Evolutionary conservation across 2,113 vertebrate species (phyloP).

Genomic region (Mustela nigripes): DNA sequence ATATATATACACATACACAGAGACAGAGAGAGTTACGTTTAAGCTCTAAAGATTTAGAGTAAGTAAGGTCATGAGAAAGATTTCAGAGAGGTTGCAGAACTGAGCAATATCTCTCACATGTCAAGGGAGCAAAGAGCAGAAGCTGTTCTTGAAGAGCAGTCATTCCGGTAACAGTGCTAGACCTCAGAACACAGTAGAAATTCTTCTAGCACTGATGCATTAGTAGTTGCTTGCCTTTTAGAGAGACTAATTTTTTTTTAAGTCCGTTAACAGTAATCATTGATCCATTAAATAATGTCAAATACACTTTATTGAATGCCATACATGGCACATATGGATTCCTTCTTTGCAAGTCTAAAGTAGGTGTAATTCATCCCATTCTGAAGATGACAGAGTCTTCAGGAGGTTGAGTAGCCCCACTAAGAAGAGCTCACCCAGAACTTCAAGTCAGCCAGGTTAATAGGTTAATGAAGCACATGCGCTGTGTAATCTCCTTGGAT

Average conservation of each 20-base stretch:
- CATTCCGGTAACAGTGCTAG: neutral
- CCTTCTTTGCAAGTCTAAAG: neutral
- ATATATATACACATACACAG: too few relatives aligned
- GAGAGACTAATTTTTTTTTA: neutral
- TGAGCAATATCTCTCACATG: neutral
- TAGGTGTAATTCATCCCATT: neutral
- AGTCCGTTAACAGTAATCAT: neutral
- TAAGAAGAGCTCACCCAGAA: neutral
- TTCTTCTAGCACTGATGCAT: neutral
- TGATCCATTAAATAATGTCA: neutral
- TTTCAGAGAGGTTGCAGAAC: neutral
- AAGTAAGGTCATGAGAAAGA: neutral
- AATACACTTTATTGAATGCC: neutral
- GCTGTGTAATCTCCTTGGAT: neutral
- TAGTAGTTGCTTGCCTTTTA: neutral
- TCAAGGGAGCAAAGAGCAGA: neutral
- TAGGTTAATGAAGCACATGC: neutral
- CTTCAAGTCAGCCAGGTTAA: neutral
- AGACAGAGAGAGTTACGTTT: neutral
- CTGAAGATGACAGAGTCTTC: neutral
- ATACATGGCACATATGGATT: neutral
- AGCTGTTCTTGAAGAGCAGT: neutral
- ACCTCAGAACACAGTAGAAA: fast-evolving
- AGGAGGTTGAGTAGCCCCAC: neutral
- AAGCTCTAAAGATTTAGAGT: neutral